These are phyloP conservation scores for Cataglyphis cursor DNA, from an alignment of 2,888 invertebrate genomes.

Conservation along the genomic window DNA sequence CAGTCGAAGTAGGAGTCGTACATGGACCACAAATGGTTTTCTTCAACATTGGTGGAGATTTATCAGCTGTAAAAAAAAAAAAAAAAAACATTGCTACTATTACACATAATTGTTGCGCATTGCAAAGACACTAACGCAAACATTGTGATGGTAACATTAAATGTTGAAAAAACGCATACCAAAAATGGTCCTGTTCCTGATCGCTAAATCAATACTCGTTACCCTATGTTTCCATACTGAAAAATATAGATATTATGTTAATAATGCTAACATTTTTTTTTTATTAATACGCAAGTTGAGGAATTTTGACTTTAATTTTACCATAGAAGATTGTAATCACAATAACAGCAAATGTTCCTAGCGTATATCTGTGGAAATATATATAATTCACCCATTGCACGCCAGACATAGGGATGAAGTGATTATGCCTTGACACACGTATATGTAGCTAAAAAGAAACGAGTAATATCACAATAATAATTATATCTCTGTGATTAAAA, in stretches of 20 bases:
- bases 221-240: conserved; percentile 84
- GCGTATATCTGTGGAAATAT: conserved; percentile 83
- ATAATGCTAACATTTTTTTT: background rate
- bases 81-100: background rate
- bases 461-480: background rate
- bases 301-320: conserved; percentile 69
- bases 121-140: background rate
- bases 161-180: conserved; percentile 73
- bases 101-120: background rate
- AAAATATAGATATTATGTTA: conserved; percentile 16
- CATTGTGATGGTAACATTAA: background rate
- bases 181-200: conserved; percentile 83
- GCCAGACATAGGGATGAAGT: conserved; percentile 80
- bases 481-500: background rate
- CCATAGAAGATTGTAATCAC: conserved; percentile 82
- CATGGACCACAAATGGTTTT: conserved; percentile 73
- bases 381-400: conserved; percentile 84
- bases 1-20: conserved; percentile 74
- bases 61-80: conserved; percentile 77
- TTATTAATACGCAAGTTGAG: background rate
- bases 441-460: conserved; percentile 80
- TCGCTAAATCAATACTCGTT: conserved; percentile 80
- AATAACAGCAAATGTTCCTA: conserved; percentile 81
- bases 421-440: conserved; percentile 81
- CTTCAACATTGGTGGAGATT: conserved; percentile 82